A percentile compares a stretch with the other conserved stretches of the same genome.
Conservation (phyloP, 2,888 invertebrate species). For the Isoperla grammatica region DNA sequence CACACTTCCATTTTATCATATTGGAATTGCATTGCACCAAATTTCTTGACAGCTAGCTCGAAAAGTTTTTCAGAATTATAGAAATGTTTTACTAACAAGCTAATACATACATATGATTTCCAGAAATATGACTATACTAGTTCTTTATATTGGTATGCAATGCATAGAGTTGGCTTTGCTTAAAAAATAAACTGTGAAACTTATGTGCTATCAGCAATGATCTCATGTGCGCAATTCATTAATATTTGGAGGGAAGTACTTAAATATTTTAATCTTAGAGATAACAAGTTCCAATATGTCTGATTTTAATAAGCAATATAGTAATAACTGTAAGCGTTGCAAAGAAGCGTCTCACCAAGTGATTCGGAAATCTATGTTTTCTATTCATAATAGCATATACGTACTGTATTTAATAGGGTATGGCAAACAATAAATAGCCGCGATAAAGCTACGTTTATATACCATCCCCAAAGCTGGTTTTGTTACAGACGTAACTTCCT, state of each 20-base stretch:
- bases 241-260: neutral
- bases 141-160: neutral
- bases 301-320: neutral
- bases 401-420: no score
- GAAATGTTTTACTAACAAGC: conserved; percentile 11
- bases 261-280: conserved; percentile 16
- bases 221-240: neutral
- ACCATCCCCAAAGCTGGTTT: no score
- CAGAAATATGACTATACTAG: neutral
- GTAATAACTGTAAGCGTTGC: conserved; percentile 6
- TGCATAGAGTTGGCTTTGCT: neutral
- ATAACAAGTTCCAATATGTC: conserved; percentile 15
- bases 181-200: neutral
- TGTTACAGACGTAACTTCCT: no score
- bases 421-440: no score
- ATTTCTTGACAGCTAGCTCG: conserved; percentile 26
- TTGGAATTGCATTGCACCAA: conserved; percentile 29
- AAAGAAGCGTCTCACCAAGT: conserved; percentile 3
- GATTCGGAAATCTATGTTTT: neutral
- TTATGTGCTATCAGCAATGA: neutral
- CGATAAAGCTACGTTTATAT: no score
- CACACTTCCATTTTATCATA: conserved; percentile 22
- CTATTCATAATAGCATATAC: no score
- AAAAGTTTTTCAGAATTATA: neutral
- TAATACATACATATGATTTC: conserved; percentile 2